Conservation (phyloP, 2,797 vertebrate genomes). For the Uromys caudimaculatus region DNA sequence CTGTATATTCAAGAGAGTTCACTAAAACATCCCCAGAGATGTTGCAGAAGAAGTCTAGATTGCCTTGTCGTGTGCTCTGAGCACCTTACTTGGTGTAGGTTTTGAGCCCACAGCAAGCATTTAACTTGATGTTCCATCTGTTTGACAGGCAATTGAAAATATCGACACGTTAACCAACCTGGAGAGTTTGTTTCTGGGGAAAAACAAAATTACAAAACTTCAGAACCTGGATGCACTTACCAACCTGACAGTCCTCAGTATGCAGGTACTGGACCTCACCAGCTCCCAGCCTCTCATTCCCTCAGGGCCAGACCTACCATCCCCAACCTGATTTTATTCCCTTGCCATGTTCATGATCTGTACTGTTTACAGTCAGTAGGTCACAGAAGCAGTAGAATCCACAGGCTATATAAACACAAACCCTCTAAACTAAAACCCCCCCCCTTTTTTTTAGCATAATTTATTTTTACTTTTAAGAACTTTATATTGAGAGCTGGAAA, state of each 20-base stretch:
- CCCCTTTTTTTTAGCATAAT: not conserved
- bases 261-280: conserved; percentile 91
- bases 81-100: fast-evolving
- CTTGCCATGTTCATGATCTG: fast-evolving
- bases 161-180: conserved; percentile 92
- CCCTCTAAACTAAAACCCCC: not conserved
- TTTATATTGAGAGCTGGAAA: not conserved
- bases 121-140: not conserved
- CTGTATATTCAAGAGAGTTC: not conserved
- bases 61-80: fast-evolving
- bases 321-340: not conserved
- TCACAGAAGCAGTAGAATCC: fast-evolving
- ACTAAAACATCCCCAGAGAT: fast-evolving
- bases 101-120: fast-evolving
- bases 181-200: conserved; percentile 98
- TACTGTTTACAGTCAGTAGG: not conserved
- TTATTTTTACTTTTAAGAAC: not conserved
- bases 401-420: fast-evolving
- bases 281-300: not conserved
- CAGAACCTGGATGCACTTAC: conserved; percentile 97
- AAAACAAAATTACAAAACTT: conserved; percentile 97
- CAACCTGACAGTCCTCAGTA: conserved; percentile 96
- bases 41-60: not conserved
- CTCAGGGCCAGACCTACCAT: fast-evolving
- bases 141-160: conserved; percentile 94